A percentile compares a stretch with the other conserved stretches of the same genome.
Evolutionary conservation across 2,888 invertebrate species (phyloP).

Genomic region (Chrysomela aeneicollis): DNA sequence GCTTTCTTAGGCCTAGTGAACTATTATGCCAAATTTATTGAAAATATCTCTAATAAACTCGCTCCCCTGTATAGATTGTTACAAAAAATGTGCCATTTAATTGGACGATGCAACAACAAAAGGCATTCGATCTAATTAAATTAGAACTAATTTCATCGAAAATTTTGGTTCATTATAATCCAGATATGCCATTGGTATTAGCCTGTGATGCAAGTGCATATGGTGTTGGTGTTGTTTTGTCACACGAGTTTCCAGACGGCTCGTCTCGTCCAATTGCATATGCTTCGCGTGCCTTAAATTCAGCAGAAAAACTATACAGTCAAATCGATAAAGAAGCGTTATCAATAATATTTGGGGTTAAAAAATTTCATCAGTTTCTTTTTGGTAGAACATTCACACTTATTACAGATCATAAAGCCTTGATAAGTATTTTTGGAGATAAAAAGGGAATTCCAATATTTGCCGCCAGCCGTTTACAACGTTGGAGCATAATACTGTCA

Average conservation of each 20-base stretch:
- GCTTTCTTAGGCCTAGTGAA: conserved; percentile 28
- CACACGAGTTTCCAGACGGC: conserved; percentile 3
- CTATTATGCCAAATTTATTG: conserved; percentile 38
- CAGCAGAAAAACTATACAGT: conserved; percentile 9
- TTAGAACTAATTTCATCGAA: conserved; percentile 2
- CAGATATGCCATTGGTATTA: conserved; percentile 1
- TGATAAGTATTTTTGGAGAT: conserved; percentile 22
- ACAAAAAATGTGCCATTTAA: conserved; percentile 6
- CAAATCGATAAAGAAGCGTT: conserved; percentile 21
- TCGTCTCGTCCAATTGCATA: conserved; percentile 17
- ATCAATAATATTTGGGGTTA: conserved; percentile 17
- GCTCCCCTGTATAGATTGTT: conserved; percentile 9
- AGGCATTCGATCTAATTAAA: background rate
- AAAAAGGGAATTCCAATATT: conserved; percentile 17
- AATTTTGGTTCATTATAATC: conserved; percentile 13
- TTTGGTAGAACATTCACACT: conserved; percentile 16
- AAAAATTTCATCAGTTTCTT: conserved; percentile 16
- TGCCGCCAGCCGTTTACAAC: conserved; percentile 14
- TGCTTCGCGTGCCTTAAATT: conserved; percentile 9
- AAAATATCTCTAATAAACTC: conserved; percentile 23
- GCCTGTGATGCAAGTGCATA: conserved; percentile 14
- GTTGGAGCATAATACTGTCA: conserved; percentile 19
- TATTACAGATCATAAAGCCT: conserved; percentile 24
- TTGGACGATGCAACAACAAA: conserved; percentile 12
- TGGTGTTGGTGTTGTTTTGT: conserved; percentile 10